These are phyloP conservation scores for Tetragonisca angustula DNA, from an alignment of 2,888 invertebrate genomes.

Conservation along the genomic window DNA sequence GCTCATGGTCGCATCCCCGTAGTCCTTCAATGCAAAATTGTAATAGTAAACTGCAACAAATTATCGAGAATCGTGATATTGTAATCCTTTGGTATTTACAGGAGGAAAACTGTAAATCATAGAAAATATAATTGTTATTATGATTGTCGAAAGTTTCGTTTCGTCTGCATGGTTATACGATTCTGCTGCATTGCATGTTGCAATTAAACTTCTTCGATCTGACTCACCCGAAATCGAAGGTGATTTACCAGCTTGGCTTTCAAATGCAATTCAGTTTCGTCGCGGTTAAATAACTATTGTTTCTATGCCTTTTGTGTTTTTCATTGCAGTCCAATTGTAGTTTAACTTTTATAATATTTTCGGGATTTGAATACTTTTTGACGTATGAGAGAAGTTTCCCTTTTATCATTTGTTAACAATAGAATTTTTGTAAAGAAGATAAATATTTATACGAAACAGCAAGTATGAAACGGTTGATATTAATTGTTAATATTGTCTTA, in stretches of 20 bases:
- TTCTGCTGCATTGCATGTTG: slow-evolving; percentile 80
- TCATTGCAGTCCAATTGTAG: background rate
- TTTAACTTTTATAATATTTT: background rate
- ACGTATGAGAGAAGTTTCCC: background rate
- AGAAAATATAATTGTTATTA: background rate
- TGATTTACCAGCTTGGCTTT: slow-evolving; percentile 10
- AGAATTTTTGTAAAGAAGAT: background rate
- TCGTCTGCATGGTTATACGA: slow-evolving; percentile 65
- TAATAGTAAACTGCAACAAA: slow-evolving; percentile 92
- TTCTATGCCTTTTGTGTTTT: background rate
- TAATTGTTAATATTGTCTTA: background rate
- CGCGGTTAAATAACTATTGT: slow-evolving; percentile 5
- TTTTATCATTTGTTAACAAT: background rate
- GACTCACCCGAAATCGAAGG: slow-evolving; percentile 37
- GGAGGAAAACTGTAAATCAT: background rate
- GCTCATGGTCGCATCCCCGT: slow-evolving; percentile 91
- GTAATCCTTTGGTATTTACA: background rate
- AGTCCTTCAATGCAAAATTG: slow-evolving; percentile 95
- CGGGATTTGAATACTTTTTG: background rate
- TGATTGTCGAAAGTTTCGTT: slow-evolving; percentile 49
- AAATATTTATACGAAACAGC: background rate
- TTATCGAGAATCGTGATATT: background rate
- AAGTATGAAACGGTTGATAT: background rate
- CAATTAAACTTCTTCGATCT: slow-evolving; percentile 76
- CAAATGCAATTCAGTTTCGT: slow-evolving; percentile 8